phyloP scores from a whole-genome alignment of 1,140 invertebrate species.

The Bombus consobrinus region DNA sequence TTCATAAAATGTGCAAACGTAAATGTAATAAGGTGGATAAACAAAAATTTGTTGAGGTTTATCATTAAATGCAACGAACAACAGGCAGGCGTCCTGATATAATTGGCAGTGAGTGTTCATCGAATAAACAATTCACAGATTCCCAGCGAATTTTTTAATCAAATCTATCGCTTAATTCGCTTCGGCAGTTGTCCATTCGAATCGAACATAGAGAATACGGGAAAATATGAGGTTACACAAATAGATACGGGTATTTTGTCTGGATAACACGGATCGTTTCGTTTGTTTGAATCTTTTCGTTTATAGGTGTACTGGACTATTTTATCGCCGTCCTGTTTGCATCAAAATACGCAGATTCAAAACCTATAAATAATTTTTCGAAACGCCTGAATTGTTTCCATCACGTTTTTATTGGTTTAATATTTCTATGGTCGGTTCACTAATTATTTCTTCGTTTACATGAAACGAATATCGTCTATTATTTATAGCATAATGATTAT shows the following conservation, averaged over 20 bases:
- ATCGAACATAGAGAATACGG: neutral
- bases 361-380: neutral
- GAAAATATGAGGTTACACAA: neutral
- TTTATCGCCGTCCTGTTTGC: slow-evolving; percentile 5
- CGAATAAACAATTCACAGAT: neutral
- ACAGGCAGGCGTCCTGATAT: too few relatives aligned
- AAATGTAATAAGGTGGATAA: neutral
- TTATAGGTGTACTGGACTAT: neutral
- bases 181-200: neutral
- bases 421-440: too few relatives aligned
- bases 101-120: neutral
- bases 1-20: too few relatives aligned
- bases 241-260: neutral
- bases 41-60: neutral
- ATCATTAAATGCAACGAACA: too few relatives aligned
- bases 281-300: slow-evolving; percentile 3
- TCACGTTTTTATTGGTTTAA: neutral
- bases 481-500: neutral
- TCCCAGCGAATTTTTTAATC: neutral
- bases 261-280: neutral
- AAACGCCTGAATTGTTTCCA: neutral
- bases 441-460: neutral
- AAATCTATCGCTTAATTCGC: neutral
- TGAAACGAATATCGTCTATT: neutral
- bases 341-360: neutral